Conservation (phyloP, 2,797 vertebrate species). For the Lophotriccus pileatus region DNA sequence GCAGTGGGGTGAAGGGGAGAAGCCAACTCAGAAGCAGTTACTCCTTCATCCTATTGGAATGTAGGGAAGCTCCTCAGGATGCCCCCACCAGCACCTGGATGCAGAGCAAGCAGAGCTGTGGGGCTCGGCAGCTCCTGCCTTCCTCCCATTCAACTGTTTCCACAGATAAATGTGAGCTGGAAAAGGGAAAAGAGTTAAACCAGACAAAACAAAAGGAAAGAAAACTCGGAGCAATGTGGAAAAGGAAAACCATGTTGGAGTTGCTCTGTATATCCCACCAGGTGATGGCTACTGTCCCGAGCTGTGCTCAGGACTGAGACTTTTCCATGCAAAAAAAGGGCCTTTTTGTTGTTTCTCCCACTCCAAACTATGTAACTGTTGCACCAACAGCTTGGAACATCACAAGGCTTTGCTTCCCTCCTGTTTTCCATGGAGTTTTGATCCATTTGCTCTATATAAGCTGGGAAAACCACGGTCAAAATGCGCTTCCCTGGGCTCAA, state of each 20-base stretch:
- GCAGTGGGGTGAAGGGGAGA: background rate
- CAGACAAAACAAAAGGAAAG: background rate
- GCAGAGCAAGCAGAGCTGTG: fast-evolving
- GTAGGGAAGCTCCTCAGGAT: background rate
- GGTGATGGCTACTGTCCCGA: fast-evolving
- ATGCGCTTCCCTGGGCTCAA: background rate
- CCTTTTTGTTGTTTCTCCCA: background rate
- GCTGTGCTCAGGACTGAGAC: background rate
- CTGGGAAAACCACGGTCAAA: background rate
- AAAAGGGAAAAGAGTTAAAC: background rate
- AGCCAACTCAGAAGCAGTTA: background rate
- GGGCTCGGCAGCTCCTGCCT: background rate
- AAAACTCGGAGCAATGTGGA: background rate
- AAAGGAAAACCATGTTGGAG: background rate
- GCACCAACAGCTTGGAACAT: background rate
- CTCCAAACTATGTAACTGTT: no score
- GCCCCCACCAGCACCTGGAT: background rate
- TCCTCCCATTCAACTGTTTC: slow-evolving; percentile 31
- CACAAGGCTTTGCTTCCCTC: background rate
- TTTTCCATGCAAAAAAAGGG: background rate
- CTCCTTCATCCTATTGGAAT: background rate
- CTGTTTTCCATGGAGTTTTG: background rate
- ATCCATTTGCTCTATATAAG: background rate
- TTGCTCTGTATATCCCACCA: no score
- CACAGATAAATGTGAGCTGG: background rate